Evolutionary conservation across 1,140 invertebrate genomes (phyloP), one percentile per base, ranked within the genome.

Genomic region (Bombus cullumanus): DNA sequence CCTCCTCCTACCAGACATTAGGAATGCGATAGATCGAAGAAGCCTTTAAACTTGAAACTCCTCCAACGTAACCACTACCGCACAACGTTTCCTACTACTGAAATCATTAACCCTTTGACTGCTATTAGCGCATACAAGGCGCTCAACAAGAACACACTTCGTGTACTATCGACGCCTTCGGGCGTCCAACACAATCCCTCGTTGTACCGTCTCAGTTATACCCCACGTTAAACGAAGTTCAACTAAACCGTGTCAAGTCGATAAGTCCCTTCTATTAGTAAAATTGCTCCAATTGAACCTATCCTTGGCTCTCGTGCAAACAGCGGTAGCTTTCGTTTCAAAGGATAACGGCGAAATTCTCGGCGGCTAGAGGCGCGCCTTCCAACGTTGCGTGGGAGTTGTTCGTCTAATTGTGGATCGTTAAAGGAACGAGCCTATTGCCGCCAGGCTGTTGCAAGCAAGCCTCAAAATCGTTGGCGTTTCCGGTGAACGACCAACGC

Each of bases 341-440:
- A n/a, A 41, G 22, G 39, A 59, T 78, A 31, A 64, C 28, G 59
- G 59, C 34, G 47, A 41, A 72, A 72, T 59, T 72, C 10, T 47
- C 59, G 39, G 25, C 47, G 43, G 43, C 5, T 13, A 43, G 10
- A 81, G 79, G 79, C 79, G 66, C 34, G 43, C 22, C 47, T 28
- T 71, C 47, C 22, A 39, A 69, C 78, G 15, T n/a, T 68, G 78
- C 78, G 79, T 81, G 53, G 79, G 79, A 39, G 79, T 59, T 81
- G 68, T 73, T 59, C 47, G 71, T 81, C 69, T 73, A 81, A 81
- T 81, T 41, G 79, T 66, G 68, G 28, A 72, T 59, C 47, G 68
- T 53, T 81, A 39, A 57, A 81, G 79, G 47, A 72, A 13, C 43
- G 68, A 41, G 37, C 66, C 31, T 68, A 47, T 10, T 3, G 34